These are phyloP conservation scores for Cantharis nigra DNA, from an alignment of 2,888 invertebrate species.

Conservation along the genomic window DNA sequence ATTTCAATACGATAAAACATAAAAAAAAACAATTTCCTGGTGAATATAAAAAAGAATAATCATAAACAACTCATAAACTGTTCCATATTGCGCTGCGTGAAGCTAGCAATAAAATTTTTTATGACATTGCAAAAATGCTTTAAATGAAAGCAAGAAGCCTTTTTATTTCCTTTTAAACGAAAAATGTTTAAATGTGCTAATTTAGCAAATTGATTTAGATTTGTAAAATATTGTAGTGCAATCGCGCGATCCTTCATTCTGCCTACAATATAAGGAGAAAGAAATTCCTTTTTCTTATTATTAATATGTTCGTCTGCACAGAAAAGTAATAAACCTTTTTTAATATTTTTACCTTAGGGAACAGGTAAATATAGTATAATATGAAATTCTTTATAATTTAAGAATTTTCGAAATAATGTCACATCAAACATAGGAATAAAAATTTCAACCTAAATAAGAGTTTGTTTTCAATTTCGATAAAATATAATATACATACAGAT, in stretches of 20 bases:
- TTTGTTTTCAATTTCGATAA: no score
- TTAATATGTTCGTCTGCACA: not conserved
- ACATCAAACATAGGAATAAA: not conserved
- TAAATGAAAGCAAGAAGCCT: not conserved
- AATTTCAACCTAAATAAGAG: not conserved
- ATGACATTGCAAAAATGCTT: not conserved
- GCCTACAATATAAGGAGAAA: not conserved
- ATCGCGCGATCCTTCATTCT: not conserved
- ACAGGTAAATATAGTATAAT: not conserved
- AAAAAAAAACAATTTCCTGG: not conserved
- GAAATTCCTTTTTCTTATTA: not conserved
- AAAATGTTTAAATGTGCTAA: not conserved
- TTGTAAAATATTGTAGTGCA: not conserved
- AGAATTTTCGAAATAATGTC: not conserved
- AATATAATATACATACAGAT: no score
- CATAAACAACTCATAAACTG: not conserved
- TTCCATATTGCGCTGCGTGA: not conserved
- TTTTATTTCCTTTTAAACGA: not conserved
- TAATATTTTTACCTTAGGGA: not conserved
- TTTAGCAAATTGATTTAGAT: not conserved
- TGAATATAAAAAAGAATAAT: not conserved
- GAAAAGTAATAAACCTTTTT: not conserved
- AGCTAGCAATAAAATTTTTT: not conserved
- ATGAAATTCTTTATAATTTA: not conserved
- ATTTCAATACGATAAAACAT: not conserved